Percentiles rank a stretch among this genome's conserved stretches.
Conservation (phyloP, 2,797 vertebrate genomes). For the Ispidina picta region DNA sequence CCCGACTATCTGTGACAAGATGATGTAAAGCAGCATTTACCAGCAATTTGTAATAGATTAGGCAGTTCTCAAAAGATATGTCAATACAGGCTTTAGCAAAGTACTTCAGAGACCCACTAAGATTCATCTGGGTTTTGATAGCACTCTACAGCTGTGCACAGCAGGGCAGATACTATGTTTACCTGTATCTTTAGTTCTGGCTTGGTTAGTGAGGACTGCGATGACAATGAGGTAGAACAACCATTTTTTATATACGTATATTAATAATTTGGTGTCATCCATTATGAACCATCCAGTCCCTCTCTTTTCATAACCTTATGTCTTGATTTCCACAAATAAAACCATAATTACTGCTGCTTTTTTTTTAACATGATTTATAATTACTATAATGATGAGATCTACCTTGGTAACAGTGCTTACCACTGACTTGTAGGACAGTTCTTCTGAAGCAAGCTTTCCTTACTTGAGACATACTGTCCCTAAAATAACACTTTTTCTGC, state of each 20-base stretch:
- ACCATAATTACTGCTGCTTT: slow-evolving; percentile 14
- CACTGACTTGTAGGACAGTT: background rate
- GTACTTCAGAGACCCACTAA: slow-evolving; percentile 3
- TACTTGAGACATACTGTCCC: background rate
- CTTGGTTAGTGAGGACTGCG: background rate
- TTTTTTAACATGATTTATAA: slow-evolving; percentile 31
- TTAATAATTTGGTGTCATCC: background rate
- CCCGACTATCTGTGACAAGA: background rate
- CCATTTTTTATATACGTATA: background rate
- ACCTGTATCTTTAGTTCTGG: background rate
- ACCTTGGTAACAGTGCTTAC: background rate
- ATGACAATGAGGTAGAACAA: background rate
- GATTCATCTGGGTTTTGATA: slow-evolving; percentile 10
- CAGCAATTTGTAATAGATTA: slow-evolving; percentile 27
- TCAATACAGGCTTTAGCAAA: background rate
- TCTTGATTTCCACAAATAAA: slow-evolving; percentile 31
- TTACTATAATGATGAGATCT: background rate
- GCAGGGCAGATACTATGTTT: background rate
- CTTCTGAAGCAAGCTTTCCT: background rate
- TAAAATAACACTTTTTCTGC: background rate
- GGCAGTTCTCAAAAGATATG: slow-evolving; percentile 28
- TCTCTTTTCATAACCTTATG: background rate
- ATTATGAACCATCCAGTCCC: background rate
- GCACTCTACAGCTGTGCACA: slow-evolving; percentile 8
- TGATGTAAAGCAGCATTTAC: slow-evolving; percentile 33